Evolutionary conservation across 2,888 invertebrate species (phyloP).

Genomic region (Acanthosepion esculentum): DNA sequence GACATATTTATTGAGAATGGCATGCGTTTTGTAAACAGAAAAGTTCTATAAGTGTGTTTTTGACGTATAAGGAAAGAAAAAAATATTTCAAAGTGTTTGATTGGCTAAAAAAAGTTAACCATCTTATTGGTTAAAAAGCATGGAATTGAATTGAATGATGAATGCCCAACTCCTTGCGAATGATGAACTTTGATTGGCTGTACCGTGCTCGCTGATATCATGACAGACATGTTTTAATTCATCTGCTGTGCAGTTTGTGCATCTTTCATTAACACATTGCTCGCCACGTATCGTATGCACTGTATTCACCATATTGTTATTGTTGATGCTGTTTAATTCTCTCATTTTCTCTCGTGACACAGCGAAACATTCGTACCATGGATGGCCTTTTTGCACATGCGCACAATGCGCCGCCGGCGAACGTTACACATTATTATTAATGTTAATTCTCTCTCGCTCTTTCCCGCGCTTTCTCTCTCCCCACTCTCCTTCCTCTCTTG

Average conservation of each 20-base stretch:
- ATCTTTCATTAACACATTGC: neutral
- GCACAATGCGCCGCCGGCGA: neutral
- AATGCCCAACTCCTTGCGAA: neutral
- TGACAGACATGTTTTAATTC: neutral
- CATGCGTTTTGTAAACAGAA: too few species aligned
- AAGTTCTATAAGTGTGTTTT: too few species aligned
- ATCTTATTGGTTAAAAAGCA: too few species aligned
- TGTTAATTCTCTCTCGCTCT: neutral
- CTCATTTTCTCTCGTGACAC: neutral
- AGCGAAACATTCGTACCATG: slow-evolving; percentile 15
- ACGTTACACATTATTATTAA: neutral
- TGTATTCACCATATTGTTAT: neutral
- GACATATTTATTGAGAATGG: too few species aligned
- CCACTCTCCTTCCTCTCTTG: neutral
- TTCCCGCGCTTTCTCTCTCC: neutral
- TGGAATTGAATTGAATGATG: too few species aligned
- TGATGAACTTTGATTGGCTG: neutral
- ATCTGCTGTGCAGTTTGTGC: neutral
- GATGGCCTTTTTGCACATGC: slow-evolving; percentile 18
- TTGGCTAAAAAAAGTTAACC: neutral
- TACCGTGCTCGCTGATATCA: neutral
- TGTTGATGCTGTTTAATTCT: neutral
- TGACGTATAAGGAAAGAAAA: neutral
- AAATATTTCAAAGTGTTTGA: neutral
- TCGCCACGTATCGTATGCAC: neutral